phyloP scores from a whole-genome alignment of 2,113 vertebrate species.

The Uropsilus gracilis region DNA sequence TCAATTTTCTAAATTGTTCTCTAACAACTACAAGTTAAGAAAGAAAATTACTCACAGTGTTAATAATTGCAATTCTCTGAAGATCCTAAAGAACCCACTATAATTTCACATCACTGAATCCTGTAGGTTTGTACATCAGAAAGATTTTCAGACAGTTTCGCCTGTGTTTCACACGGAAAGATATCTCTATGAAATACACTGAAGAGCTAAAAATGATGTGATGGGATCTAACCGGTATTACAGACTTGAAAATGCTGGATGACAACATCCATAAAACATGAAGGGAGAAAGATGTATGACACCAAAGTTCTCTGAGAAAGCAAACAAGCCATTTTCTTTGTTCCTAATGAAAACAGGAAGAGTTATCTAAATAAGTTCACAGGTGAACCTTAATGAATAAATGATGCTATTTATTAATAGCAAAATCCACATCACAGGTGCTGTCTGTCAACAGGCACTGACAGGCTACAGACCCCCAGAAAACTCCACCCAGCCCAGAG shows the following conservation, averaged over 20 bases:
- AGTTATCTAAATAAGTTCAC: not conserved
- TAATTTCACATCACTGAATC: conserved; percentile 52
- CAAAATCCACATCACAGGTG: not conserved
- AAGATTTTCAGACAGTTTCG: conserved; percentile 49
- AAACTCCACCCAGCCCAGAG: not conserved
- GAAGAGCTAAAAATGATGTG: conserved; percentile 18
- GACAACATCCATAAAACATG: not conserved
- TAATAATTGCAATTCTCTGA: conserved; percentile 76
- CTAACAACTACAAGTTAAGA: conserved; percentile 73
- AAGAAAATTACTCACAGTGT: conserved; percentile 75
- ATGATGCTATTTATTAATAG: not conserved
- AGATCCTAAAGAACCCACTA: conserved; percentile 62
- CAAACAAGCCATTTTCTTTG: not conserved
- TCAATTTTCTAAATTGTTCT: conserved; percentile 82
- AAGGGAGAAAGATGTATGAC: not conserved
- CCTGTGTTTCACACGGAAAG: conserved; percentile 20
- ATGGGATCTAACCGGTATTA: not conserved
- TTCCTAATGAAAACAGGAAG: not conserved
- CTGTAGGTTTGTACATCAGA: conserved; percentile 7
- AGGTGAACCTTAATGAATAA: not conserved
- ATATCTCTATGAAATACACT: not conserved
- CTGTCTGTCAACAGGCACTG: not conserved
- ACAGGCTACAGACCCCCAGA: not conserved
- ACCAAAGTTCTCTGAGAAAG: not conserved
- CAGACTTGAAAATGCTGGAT: not conserved